These are phyloP conservation scores for Agrochola macilenta DNA, from an alignment of 2,888 invertebrate genomes.

Conservation along the genomic window DNA sequence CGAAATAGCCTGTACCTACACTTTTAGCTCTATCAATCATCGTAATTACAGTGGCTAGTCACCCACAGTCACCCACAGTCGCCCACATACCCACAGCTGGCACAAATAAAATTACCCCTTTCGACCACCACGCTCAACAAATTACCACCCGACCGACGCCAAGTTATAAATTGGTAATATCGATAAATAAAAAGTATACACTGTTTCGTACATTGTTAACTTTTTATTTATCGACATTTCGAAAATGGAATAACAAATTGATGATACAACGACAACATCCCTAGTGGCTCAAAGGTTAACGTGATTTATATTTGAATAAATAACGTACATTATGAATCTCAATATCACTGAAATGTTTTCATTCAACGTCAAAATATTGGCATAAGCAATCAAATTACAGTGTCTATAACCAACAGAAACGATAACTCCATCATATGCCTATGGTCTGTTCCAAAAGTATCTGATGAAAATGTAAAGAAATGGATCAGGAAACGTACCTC, in stretches of 20 bases:
- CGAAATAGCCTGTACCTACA: background rate
- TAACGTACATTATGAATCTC: background rate
- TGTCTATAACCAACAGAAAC: background rate
- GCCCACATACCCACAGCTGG: background rate
- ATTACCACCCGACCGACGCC: slow-evolving; percentile 22
- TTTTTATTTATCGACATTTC: slow-evolving; percentile 39
- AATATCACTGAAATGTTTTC: background rate
- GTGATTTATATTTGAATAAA: slow-evolving; percentile 29
- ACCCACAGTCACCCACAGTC: background rate
- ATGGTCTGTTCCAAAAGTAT: background rate
- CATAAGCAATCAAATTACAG: slow-evolving; percentile 7
- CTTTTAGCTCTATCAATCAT: slow-evolving; percentile 32
- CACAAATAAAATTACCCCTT: slow-evolving; percentile 37
- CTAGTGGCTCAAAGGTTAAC: slow-evolving; percentile 23
- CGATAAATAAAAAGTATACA: background rate
- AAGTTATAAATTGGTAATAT: slow-evolving; percentile 12
- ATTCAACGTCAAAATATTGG: slow-evolving; percentile 10
- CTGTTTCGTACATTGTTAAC: slow-evolving; percentile 2
- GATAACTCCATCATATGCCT: background rate
- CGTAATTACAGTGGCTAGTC: slow-evolving; percentile 20
- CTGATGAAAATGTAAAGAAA: background rate
- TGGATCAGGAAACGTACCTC: background rate
- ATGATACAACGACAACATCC: slow-evolving; percentile 6
- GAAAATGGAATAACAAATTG: slow-evolving; percentile 33
- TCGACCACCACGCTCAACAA: slow-evolving; percentile 11